Evolutionary conservation across 2,113 vertebrate species (phyloP), one percentile per base, ranked within the genome.

Genomic region (Dicrurus megarhynchus): DNA sequence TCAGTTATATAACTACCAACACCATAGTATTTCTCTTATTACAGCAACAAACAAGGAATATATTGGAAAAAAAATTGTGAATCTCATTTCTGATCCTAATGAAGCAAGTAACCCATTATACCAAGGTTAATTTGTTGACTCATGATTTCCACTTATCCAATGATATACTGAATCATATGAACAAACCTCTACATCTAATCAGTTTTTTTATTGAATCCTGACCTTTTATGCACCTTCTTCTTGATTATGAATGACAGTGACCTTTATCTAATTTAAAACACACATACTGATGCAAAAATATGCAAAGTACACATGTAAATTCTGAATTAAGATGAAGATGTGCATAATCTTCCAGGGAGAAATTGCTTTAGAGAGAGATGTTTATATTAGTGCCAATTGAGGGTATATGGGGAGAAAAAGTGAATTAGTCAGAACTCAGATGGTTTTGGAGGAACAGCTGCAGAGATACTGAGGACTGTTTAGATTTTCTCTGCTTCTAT

Each of bases 201-300:
- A 98, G 92, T 46, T 55, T 96, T 94, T 98, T 97, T 97, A 98
- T 97, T 97, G 97, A 98, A 98, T 97, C 97, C 96, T 98, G 98
- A 98, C 98, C 98, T 98, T 98, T 98, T 97, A 98, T 98, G 95
- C 94, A 97, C 97, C 96, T 98, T 98, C 97, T 83, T 97, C 97
- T 98, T 98, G 98, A 98, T 98, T 98, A 97, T 98, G 98, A 98
- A 98, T 98, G 98, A 98, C 97, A 98, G 98, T 98, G 98, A 98
- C 98, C 98, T 98, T 98, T 98, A 97, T 97, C 95, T 98, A 98
- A 98, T 98, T 98, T 98, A 98, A 98, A 98, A 97, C 95, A 98
- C 97, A 98, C 90, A 97, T 96, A 97, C 96, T 97, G 96, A 98
- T 98, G 97, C 97, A 98, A 98, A 98, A 98, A 98, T 98, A 98